Conservation (phyloP, 2,888 invertebrate genomes). For the Drosophila quinaria region DNA sequence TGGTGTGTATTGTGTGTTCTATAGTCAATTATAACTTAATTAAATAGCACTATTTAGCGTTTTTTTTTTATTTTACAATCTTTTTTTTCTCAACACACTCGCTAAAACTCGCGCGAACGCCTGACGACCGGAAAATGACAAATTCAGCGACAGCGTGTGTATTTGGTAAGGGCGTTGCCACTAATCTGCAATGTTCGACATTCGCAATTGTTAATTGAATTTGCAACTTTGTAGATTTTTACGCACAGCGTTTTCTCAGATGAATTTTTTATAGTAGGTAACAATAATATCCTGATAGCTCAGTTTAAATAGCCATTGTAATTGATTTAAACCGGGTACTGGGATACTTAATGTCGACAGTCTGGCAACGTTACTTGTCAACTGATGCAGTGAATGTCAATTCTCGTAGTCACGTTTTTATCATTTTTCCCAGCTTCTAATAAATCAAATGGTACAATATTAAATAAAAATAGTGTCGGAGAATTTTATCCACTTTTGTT, state of each 20-base stretch:
- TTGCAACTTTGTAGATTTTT: background rate
- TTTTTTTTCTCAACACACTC: constrained; percentile 71
- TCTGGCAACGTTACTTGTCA: constrained; percentile 26
- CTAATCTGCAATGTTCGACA: background rate
- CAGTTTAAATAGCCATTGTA: background rate
- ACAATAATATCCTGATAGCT: background rate
- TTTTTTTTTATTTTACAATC: constrained; percentile 32
- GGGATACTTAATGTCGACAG: background rate
- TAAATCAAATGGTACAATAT: background rate
- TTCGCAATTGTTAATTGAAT: constrained; percentile 6
- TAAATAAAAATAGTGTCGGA: background rate
- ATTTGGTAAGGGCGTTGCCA: constrained; percentile 67
- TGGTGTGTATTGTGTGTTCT: constrained; percentile 46
- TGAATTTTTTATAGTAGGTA: background rate
- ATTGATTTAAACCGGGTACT: background rate
- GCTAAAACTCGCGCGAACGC: constrained; percentile 79
- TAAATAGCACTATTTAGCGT: constrained; percentile 59
- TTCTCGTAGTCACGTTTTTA: background rate
- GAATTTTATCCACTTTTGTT: background rate
- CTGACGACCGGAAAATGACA: constrained; percentile 85
- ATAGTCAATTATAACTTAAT: constrained; percentile 63
- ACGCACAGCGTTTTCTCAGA: background rate
- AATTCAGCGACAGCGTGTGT: constrained; percentile 71
- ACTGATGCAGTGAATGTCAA: constrained; percentile 4
- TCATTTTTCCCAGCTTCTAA: background rate